These are phyloP conservation scores for Ahaetulla prasina DNA, from an alignment of 2,113 vertebrate species.

Conservation along the genomic window DNA sequence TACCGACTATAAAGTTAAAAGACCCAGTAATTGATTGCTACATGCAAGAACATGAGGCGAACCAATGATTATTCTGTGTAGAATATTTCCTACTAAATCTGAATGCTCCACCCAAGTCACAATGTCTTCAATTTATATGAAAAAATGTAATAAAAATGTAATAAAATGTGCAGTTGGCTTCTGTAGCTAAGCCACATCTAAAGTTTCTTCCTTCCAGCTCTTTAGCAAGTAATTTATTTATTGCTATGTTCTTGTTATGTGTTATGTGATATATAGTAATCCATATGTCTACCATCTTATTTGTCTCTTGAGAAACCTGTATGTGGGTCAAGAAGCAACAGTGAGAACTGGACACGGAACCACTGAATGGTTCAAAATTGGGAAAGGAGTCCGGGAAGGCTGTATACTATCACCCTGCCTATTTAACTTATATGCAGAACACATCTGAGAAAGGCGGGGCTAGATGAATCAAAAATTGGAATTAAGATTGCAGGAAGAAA, in stretches of 20 bases:
- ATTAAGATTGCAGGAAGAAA: too few species aligned
- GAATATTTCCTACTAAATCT: conserved; percentile 3
- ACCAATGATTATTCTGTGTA: neutral
- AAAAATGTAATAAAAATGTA: neutral
- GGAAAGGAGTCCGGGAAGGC: too few species aligned
- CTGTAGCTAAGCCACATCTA: conserved; percentile 6
- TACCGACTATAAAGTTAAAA: neutral
- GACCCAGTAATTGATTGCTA: neutral
- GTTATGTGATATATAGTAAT: neutral
- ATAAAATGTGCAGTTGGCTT: conserved; percentile 13
- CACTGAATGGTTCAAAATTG: too few species aligned
- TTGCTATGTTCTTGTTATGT: neutral
- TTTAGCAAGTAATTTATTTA: conserved; percentile 10
- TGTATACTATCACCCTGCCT: too few species aligned
- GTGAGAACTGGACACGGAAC: too few species aligned
- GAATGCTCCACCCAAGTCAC: neutral
- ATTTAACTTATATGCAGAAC: too few species aligned
- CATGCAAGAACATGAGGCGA: conserved; percentile 17
- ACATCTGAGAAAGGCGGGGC: too few species aligned
- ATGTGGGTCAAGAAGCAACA: too few species aligned
- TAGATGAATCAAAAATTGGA: too few species aligned
- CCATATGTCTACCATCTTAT: too few species aligned
- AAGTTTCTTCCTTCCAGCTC: neutral
- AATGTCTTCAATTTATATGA: neutral
- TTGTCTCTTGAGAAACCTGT: too few species aligned